Evolutionary conservation across 2,113 vertebrate species (phyloP), one percentile per base, ranked within the genome.

Genomic region (Neolamprologus variostigma): DNA sequence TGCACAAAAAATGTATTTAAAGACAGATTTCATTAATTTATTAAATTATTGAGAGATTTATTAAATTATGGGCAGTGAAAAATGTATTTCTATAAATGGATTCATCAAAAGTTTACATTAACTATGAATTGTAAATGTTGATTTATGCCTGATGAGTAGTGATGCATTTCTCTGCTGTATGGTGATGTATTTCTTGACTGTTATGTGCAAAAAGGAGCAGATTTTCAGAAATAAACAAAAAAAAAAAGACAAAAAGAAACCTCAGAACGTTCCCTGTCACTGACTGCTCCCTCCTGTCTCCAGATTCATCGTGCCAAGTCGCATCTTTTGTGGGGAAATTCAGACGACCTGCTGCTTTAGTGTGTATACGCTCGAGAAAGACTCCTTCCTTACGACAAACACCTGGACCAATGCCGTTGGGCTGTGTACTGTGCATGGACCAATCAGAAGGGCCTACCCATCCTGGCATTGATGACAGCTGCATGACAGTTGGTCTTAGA

Each of bases 221-320:
- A 47, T 23, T 82, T 81, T 92, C 6, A 88, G 83, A 91, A 93
- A 92, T 93, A 94, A 92, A 94, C 80, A 31, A 85, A 9, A 40
- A 84, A 84, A 47, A 57, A 85, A 53, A 63, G 59, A 63, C 59
- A 3, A 63, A 19, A 63, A 63, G 50, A 83, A 73, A 61, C n/a
- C 14, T 16, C 7, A 26, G 4, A 71, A 86, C 86, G 51, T 81
- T 87, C 59, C 31, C 80, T 87, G 85, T 93, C 89, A 95, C 96
- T 95, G 95, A 96, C 94, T 79, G 89, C 92, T 93, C 79, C 92
- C 88, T 95, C 95, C 93, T 96, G 94, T 97, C 91, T 96, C 94
- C 92, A 97, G 96, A 97, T 97, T 89, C 89, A 17, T 89, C 95
- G 86, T 90, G 95, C 95, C 93, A 91, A 90, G 93, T 95, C 79